Evolutionary conservation across 2,113 vertebrate species (phyloP), one percentile per base, ranked within the genome.

Genomic region (Gambusia affinis): DNA sequence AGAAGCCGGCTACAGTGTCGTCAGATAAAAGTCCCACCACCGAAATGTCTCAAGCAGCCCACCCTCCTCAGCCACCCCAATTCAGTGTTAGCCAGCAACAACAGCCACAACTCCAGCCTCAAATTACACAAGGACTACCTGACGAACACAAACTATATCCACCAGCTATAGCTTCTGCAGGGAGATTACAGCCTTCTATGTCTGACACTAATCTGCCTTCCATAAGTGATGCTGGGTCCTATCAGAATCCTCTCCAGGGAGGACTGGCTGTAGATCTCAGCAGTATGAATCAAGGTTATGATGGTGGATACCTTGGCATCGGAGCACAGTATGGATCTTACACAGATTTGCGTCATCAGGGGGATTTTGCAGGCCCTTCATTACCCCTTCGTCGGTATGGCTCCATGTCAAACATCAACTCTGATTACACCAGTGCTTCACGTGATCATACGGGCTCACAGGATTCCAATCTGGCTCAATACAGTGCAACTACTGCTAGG

Each of bases 331-430:
- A 99, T 0, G 96, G 97, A 68, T 99, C 98, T 8, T 97, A 96
- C 91, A 98, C 98, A 0, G 97, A 99, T 87, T 93, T 99, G 30
- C 96, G 97, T 2, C 97, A 98, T 64, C 95, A 97, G 0, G 94
- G 95, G 2, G 97, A 98, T 67, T 69, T 97, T 66, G 65, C 95
- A 65, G 89, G 92, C 60, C 95, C 96, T 72, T 93, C 96, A 0
- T 94, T 97, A 72, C 98, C 98, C 75, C 94, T 99, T 89, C 92
- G 98, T 42, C 94, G 97, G 80, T 99, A 97, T 86, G 98, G 95
- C 82, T 99, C 98, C 0, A 95, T 96, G 92, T 99, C 98, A n/a
- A 99, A 98, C 87, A 97, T 99, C 74, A 97, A 96, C 91, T 96
- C 97, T 0, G 97, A 99, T 66, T 95, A 96, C 72, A 90, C 95